These are phyloP conservation scores for Astreopora myriophthalma DNA, from an alignment of 64 coral and sea anemone species.

Conservation along the genomic window DNA sequence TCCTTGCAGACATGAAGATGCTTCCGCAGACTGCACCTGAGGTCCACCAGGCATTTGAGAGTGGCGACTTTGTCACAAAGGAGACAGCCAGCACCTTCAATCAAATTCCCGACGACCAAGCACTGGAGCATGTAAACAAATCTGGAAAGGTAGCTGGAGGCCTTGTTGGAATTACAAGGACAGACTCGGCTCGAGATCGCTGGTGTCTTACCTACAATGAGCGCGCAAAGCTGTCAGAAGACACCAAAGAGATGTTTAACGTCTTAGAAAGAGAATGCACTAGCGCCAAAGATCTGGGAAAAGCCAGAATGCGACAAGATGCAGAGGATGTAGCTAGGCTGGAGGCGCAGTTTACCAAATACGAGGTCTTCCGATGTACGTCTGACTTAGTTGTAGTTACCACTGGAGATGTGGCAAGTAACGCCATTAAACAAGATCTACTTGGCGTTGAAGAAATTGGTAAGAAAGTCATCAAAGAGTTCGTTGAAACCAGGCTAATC, in stretches of 20 bases:
- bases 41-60: slow-evolving; percentile 38
- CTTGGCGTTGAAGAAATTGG: slow-evolving; percentile 13
- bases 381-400: slow-evolving; percentile 52
- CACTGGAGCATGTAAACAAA: slow-evolving; percentile 71
- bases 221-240: slow-evolving; percentile 51
- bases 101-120: slow-evolving; percentile 80
- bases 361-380: slow-evolving; percentile 9
- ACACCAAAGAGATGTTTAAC: slow-evolving; percentile 78
- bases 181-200: slow-evolving; percentile 61
- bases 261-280: not conserved
- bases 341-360: not conserved
- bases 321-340: slow-evolving; percentile 55
- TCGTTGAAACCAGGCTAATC: slow-evolving; percentile 54
- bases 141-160: slow-evolving; percentile 68
- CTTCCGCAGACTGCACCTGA: slow-evolving; percentile 50
- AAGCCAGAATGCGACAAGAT: slow-evolving; percentile 29
- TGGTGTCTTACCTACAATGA: slow-evolving; percentile 76
- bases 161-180: slow-evolving; percentile 63
- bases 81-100: slow-evolving; percentile 58
- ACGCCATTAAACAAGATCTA: slow-evolving; percentile 53
- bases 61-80: slow-evolving; percentile 75
- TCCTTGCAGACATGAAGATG: slow-evolving; percentile 61
- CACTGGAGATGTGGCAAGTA: slow-evolving; percentile 43
- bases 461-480: slow-evolving; percentile 10
- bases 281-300: slow-evolving; percentile 44